phyloP scores from a whole-genome alignment of 2,888 invertebrate species.

The Suillia variegata region DNA sequence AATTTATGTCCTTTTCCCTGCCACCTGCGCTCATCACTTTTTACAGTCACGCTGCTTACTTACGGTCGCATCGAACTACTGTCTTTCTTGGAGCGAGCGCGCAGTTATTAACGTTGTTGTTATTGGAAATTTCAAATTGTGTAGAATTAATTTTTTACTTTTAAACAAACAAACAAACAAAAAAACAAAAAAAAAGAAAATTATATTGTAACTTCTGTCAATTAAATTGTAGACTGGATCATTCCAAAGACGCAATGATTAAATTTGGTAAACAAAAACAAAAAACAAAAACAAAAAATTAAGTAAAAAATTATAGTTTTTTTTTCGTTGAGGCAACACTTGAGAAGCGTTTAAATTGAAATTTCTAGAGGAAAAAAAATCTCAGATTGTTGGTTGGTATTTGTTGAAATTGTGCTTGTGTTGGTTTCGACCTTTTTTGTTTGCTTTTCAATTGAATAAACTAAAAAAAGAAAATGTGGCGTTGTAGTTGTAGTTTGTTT shows the following conservation, averaged over 20 bases:
- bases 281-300: conserved; percentile 10
- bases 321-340: too few relatives aligned
- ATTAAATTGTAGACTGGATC: conserved; percentile 62
- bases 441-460: neutral
- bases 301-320: too few relatives aligned
- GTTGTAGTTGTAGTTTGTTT: neutral
- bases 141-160: conserved; percentile 4
- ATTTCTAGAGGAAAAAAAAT: too few relatives aligned
- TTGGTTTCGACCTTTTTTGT: too few relatives aligned
- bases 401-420: neutral
- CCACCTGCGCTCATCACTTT: too few relatives aligned
- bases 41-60: too few relatives aligned
- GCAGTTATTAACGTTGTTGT: conserved; percentile 22
- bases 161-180: too few relatives aligned
- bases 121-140: conserved; percentile 12
- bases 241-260: conserved; percentile 35
- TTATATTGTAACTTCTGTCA: conserved; percentile 62
- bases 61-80: too few relatives aligned
- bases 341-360: neutral
- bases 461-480: neutral
- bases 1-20: too few relatives aligned
- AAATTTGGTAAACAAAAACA: conserved; percentile 16
- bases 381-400: too few relatives aligned
- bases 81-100: too few relatives aligned
- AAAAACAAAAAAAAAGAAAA: conserved; percentile 12